These are phyloP conservation scores for Riparia riparia DNA, from an alignment of 2,113 vertebrate genomes.

Conservation along the genomic window DNA sequence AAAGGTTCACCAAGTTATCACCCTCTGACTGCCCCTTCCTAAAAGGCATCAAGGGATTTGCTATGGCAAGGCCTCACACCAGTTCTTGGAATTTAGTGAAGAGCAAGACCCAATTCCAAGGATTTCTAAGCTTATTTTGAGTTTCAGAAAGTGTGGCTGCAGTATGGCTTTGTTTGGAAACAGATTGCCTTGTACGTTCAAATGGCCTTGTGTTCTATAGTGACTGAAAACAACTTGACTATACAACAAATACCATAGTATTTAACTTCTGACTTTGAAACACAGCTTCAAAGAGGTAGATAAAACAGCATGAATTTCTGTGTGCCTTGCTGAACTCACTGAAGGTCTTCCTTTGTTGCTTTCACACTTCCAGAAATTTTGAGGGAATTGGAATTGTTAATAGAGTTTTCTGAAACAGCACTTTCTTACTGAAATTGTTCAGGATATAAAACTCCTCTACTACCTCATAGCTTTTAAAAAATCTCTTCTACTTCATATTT, in stretches of 20 bases:
- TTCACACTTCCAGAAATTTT: neutral
- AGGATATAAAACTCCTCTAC: neutral
- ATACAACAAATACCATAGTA: neutral
- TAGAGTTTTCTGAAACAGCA: neutral
- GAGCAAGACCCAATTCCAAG: neutral
- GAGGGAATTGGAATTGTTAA: neutral
- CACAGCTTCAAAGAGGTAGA: neutral
- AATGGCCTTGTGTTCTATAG: neutral
- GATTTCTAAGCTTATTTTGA: neutral
- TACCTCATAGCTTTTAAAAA: neutral
- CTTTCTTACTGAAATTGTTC: neutral
- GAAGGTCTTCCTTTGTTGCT: neutral
- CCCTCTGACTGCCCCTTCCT: neutral
- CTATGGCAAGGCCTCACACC: neutral
- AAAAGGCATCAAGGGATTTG: neutral
- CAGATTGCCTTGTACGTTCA: neutral
- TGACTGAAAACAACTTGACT: neutral
- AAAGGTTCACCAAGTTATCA: neutral
- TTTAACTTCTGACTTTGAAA: neutral
- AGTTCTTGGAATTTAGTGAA: neutral
- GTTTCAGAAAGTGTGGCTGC: neutral
- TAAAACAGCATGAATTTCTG: neutral
- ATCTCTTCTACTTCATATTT: neutral
- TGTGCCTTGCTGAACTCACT: neutral
- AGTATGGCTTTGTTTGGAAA: neutral